phyloP scores from a whole-genome alignment of 2,113 vertebrate genomes.

The Datnioides undecimradiatus region DNA sequence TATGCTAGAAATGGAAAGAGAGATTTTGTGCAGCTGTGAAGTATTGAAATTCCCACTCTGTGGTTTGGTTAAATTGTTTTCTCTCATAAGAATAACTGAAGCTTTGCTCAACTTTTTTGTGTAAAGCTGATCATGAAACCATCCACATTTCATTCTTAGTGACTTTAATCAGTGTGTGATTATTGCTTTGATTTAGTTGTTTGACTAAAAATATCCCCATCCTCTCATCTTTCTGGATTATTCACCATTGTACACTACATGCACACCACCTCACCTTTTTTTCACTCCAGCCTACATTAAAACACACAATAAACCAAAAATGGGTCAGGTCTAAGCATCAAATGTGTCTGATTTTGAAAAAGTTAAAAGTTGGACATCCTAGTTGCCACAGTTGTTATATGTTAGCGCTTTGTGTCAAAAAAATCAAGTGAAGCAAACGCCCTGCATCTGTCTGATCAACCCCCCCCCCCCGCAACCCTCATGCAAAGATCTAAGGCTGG shows the following conservation, averaged over 20 bases:
- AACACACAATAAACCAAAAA: background rate
- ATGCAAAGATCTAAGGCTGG: constrained; percentile 29
- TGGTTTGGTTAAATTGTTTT: background rate
- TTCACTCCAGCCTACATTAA: background rate
- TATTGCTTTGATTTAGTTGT: background rate
- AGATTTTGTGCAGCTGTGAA: constrained; percentile 20
- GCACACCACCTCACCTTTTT: background rate
- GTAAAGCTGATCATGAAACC: background rate
- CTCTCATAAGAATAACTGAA: constrained; percentile 1
- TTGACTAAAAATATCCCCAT: constrained; percentile 2
- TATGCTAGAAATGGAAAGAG: constrained; percentile 47
- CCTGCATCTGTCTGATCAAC: constrained; percentile 25
- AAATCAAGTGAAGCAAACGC: constrained; percentile 23
- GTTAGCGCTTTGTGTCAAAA: constrained; percentile 7
- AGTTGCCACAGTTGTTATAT: background rate
- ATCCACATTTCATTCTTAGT: background rate
- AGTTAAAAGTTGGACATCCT: background rate
- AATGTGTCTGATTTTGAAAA: background rate
- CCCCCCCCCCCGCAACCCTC: background rate
- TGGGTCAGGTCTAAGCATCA: background rate
- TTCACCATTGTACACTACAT: background rate
- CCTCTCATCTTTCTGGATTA: background rate
- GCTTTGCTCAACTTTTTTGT: background rate
- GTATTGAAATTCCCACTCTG: background rate
- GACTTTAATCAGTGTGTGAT: background rate